These are phyloP conservation scores for Callinectes sapidus DNA, from an alignment of 2,888 invertebrate species.

Conservation along the genomic window DNA sequence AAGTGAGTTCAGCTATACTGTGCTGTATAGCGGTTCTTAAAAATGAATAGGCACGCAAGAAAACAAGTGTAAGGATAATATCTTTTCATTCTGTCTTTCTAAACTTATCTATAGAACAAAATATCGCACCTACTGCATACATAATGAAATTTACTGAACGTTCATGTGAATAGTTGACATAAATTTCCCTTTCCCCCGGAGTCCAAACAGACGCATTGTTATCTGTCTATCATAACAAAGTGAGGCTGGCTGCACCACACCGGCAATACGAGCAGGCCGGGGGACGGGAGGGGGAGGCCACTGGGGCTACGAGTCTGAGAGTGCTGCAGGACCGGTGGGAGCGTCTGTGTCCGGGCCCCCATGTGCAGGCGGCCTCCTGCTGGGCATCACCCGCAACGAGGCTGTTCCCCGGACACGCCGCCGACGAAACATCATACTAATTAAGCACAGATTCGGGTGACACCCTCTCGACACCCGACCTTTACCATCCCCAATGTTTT, in stretches of 20 bases:
- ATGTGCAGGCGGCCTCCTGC: constrained; percentile 23
- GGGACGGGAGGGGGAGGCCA: background rate
- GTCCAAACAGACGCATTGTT: background rate
- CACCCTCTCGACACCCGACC: constrained; percentile 44
- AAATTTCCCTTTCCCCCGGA: background rate
- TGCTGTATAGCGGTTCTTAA: no score
- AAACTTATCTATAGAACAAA: background rate
- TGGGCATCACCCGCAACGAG: constrained; percentile 16
- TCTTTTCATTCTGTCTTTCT: background rate
- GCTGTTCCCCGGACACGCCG: constrained; percentile 1
- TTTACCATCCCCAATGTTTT: background rate
- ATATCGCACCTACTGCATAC: background rate
- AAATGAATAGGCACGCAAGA: no score
- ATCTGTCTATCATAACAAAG: constrained; percentile 3
- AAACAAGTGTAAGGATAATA: background rate
- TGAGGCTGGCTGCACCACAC: background rate
- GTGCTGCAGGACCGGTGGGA: background rate
- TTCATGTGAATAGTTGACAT: background rate
- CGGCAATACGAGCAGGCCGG: no score
- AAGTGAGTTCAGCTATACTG: no score
- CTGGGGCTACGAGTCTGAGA: background rate
- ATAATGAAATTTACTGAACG: background rate
- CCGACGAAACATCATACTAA: constrained; percentile 44
- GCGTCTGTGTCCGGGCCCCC: constrained; percentile 8
- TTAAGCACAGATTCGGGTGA: constrained; percentile 45